Evolutionary conservation across 1,140 invertebrate species (phyloP), one percentile per base, ranked within the genome.

Genomic region (Cotesia vestalis): DNA sequence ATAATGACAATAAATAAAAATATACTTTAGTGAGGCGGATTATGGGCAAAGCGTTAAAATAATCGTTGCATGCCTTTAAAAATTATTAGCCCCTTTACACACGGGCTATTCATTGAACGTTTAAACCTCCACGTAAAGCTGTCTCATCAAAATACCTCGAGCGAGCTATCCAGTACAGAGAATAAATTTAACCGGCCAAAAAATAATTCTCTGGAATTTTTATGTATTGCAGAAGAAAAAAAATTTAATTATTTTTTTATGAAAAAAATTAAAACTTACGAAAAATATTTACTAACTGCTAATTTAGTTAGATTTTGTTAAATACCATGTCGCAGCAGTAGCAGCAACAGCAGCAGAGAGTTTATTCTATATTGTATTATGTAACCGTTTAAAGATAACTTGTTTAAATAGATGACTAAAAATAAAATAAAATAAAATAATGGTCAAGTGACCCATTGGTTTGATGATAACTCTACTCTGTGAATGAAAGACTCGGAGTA

Each of bases 31-130:
- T 27, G 27, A 27, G 17, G 11, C 17, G 20, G 8, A 35, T 60
- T 60, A 60, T 60, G 59, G 59, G 27, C 5, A 11, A 35, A 60
- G 59, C 17, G 59, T 60, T 60, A 60, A 60, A 60, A 60, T 60
- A 60, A 60, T 60, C 59, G 14, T 60, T 20, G 59, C 27, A 20
- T 35, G 20, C 27, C 59, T 35, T 27, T 4, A 60, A 60, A 60
- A 60, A 60, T 60, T 60, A 60, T 60, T 60, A 60, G 59, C 59
- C 59, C 59, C 20, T 60, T 55, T 20, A 12, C 14, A 60, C 59
- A 60, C 59, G 5, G 17, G 59, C 59, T 60, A 20, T 60, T 20
- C 59, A 34, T 60, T 60, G 17, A 20, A 35, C 14, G 59, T 60
- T 60, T 60, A 60, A 60, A 60, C 59, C 17, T 35, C 4, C 1